Evolutionary conservation across 2,888 invertebrate species (phyloP).

Genomic region (Drosophila ezoana): DNA sequence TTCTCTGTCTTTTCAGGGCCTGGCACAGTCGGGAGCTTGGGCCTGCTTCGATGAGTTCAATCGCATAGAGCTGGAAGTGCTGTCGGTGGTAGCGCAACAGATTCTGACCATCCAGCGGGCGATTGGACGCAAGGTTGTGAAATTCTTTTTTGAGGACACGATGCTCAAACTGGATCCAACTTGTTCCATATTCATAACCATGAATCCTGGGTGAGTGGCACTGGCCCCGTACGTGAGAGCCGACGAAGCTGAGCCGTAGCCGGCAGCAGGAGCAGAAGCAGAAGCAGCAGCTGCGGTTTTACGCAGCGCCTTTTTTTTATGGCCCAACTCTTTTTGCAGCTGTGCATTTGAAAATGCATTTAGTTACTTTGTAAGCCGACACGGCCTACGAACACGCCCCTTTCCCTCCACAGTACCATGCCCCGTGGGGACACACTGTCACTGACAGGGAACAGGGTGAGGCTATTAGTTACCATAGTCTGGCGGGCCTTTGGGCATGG

Average conservation of each 20-base stretch:
- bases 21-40: conserved; percentile 97
- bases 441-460: conserved; percentile 34
- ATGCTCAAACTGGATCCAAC: conserved; percentile 95
- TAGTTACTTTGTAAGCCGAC: conserved; percentile 76
- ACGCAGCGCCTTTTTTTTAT: conserved; percentile 52
- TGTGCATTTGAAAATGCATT: conserved; percentile 78
- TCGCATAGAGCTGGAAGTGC: conserved; percentile 95
- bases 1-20: conserved; percentile 86
- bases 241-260: conserved; percentile 6
- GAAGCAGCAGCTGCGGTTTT: conserved; percentile 73
- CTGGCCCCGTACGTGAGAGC: conserved; percentile 19
- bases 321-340: conserved; percentile 32
- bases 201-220: conserved; percentile 93
- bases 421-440: conserved; percentile 27
- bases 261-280: conserved; percentile 47
- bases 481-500: conserved; percentile 51
- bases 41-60: conserved; percentile 98
- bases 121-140: conserved; percentile 90
- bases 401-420: neutral
- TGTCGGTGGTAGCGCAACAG: conserved; percentile 97
- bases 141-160: conserved; percentile 95
- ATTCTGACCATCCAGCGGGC: conserved; percentile 96
- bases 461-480: conserved; percentile 65
- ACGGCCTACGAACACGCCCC: conserved; percentile 47
- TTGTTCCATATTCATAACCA: conserved; percentile 96